Percentiles rank a stretch among this genome's conserved stretches.
Evolutionary conservation across 2,888 invertebrate species (phyloP).

Genomic region (Lochmaea capreae): DNA sequence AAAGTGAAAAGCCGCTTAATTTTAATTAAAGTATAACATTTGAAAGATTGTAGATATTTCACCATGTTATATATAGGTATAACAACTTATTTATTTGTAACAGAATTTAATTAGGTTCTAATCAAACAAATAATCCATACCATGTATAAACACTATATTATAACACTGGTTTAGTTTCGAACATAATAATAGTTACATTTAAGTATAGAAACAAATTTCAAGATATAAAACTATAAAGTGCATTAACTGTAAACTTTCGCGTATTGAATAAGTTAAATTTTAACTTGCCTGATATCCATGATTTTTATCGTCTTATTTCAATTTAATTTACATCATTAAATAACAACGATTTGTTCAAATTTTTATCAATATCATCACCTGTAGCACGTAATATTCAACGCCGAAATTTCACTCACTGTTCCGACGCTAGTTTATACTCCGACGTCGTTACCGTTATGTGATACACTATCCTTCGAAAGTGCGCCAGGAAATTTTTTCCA

Average conservation of each 20-base stretch:
- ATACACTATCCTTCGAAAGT: slow-evolving; percentile 2
- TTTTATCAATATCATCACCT: not conserved
- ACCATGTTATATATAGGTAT: no score
- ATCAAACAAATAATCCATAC: no score
- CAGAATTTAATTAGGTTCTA: no score
- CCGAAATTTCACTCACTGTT: not conserved
- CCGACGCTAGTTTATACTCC: not conserved
- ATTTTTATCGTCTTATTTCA: not conserved
- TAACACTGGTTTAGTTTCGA: not conserved
- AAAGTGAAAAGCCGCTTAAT: no score
- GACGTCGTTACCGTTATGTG: not conserved
- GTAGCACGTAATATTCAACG: slow-evolving; percentile 1
- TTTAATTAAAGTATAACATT: no score
- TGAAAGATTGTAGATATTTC: no score
- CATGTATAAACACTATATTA: no score
- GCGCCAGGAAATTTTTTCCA: slow-evolving; percentile 1
- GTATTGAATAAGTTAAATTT: not conserved
- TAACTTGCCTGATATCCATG: not conserved
- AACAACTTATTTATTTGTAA: no score
- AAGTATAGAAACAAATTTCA: not conserved
- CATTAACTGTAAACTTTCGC: not conserved
- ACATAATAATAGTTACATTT: not conserved
- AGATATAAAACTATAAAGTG: not conserved
- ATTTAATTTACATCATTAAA: not conserved
- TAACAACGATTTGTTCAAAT: not conserved